Conservation (phyloP, 37 sponge, comb jelly and placozoan genomes). For the Cliona cf. orientalis region DNA sequence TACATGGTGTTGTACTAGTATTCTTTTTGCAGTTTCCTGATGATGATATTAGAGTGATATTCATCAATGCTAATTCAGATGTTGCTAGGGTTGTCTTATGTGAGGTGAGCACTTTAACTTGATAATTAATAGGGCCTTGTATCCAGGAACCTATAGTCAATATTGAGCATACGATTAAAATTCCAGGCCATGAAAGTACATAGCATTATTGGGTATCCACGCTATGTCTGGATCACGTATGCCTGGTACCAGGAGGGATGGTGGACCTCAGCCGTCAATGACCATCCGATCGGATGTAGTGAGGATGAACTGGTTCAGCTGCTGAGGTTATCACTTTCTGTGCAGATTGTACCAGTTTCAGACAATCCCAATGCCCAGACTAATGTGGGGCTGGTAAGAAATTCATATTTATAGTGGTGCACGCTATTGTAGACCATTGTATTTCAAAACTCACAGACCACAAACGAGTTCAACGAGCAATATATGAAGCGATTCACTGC, state of each 20-base stretch:
- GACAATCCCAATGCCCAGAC: background rate
- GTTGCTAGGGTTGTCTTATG: constrained; percentile 18
- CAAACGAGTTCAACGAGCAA: background rate
- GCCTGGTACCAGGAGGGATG: constrained; percentile 28
- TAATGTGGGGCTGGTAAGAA: background rate
- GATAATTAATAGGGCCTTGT: too few species aligned
- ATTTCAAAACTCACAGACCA: too few species aligned
- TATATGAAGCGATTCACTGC: background rate
- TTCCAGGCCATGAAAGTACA: too few species aligned
- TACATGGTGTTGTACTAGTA: too few species aligned
- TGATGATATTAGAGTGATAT: constrained; percentile 16
- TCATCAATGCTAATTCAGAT: constrained; percentile 16
- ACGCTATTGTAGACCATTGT: too few species aligned
- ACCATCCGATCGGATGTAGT: background rate
- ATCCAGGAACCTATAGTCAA: too few species aligned
- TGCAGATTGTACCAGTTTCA: background rate
- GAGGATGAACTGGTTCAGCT: constrained; percentile 8
- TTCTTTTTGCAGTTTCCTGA: background rate
- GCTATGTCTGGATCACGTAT: constrained; percentile 36
- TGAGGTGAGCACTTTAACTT: too few species aligned
- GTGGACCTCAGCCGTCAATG: constrained; percentile 19
- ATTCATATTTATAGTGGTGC: too few species aligned
- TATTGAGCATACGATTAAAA: too few species aligned
- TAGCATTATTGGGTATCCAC: constrained; percentile 1
- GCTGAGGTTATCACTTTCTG: background rate